Base-by-base conservation (phyloP, 2,888 invertebrate genomes). In the Piscicola geometra region DNA sequence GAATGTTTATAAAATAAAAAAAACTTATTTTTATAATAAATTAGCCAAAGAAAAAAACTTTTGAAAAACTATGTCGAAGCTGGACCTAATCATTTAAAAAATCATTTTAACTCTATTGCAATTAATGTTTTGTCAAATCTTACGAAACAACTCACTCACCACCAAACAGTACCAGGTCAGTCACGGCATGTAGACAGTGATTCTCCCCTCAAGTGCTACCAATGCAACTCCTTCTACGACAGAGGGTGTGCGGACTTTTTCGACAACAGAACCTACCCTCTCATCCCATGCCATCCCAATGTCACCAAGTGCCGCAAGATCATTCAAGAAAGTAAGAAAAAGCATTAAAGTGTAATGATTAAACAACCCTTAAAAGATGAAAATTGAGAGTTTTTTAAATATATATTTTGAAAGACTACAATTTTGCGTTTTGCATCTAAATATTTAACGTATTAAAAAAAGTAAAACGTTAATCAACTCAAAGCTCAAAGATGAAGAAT, bases 141-240 rank as follows among this genome's bases (percentile, higher is more conserved):
- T 47, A 47, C 9, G 9, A 47, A 47, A 47, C 50, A 15, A 15
- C 9, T 15, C 21, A 47, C 21, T 21, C 9, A 47, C 50, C 21
- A 18, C 25, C n/a, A 18, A 56, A 15, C 30, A 28, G 28, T 67
- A 32, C 3, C 32, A 32, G 32, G 67, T 3, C 67, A 67, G n/a
- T 32, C 15, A 28, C 15, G 67, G 33, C 12, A 76, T 30, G 68
- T 72, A 0, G 77, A 76, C 33, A 69, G 70, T 32, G 64, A 74
- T 1, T 50, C 50, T 12, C 78, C 79, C 18, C 81, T 84, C 74
- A 81, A 82, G 75, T 95, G 95, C 86, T 94, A 93, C 84, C 90
- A 93, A 82, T 95, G 94, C 86, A 95, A 94, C 87, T 94, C 94
- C 77, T 91, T 90, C 79, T 93, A 90, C 83, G 93, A 94, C 86